Evolutionary conservation across 2,888 invertebrate genomes (phyloP).

Genomic region (Tipula helvola): DNA sequence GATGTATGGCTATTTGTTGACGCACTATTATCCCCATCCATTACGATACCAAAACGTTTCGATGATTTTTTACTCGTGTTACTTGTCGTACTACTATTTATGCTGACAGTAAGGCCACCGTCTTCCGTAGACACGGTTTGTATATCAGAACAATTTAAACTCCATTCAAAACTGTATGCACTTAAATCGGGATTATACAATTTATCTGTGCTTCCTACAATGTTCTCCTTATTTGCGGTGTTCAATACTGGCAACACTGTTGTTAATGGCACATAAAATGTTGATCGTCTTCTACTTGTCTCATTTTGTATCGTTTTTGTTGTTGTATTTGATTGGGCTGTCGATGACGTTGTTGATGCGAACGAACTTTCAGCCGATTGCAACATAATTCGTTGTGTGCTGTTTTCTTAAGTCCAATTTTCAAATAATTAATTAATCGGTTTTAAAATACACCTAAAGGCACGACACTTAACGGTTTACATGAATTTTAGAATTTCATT

Average conservation of each 20-base stretch:
- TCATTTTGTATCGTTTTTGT: slow-evolving; percentile 25
- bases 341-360: slow-evolving; percentile 21
- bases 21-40: slow-evolving; percentile 26
- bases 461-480: not conserved
- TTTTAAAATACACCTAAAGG: not conserved
- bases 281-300: slow-evolving; percentile 49
- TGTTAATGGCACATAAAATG: slow-evolving; percentile 57
- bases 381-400: slow-evolving; percentile 20
- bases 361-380: slow-evolving; percentile 19
- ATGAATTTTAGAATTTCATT: not conserved
- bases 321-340: slow-evolving; percentile 20
- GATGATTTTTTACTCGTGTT: slow-evolving; percentile 20
- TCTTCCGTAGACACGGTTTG: slow-evolving; percentile 21
- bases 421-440: not conserved
- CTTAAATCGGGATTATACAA: slow-evolving; percentile 16
- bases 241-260: not conserved
- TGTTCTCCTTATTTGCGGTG: not conserved
- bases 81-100: slow-evolving; percentile 10
- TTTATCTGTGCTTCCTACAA: not conserved
- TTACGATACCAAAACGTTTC: slow-evolving; percentile 33
- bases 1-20: slow-evolving; percentile 23
- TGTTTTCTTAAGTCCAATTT: not conserved
- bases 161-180: slow-evolving; percentile 35
- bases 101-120: slow-evolving; percentile 1
- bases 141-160: slow-evolving; percentile 23